Evolutionary conservation across 2,888 invertebrate species (phyloP).

Genomic region (Zele albiditarsus): DNA sequence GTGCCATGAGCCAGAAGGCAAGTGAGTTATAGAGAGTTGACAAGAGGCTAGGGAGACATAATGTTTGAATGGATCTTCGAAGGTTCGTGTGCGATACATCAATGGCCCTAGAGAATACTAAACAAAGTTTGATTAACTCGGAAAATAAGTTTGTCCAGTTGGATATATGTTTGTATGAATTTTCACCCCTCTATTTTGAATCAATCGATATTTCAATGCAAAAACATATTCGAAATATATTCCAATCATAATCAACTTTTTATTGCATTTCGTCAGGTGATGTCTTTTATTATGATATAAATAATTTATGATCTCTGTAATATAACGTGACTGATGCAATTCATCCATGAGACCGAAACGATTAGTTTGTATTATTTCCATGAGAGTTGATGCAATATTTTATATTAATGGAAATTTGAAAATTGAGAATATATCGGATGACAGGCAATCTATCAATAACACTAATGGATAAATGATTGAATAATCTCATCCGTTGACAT

Average conservation of each 20-base stretch:
- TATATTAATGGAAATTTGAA: neutral
- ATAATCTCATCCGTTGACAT: neutral
- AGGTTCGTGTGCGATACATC: neutral
- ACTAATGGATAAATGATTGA: neutral
- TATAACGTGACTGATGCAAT: neutral
- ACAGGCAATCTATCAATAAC: neutral
- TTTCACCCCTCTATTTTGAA: neutral
- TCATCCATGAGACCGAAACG: neutral
- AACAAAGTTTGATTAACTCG: neutral
- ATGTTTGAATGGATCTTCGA: neutral
- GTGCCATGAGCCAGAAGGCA: neutral
- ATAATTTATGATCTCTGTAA: neutral
- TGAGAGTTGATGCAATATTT: neutral
- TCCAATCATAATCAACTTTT: neutral
- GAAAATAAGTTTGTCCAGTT: neutral
- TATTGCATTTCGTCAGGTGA: neutral
- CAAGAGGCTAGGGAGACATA: constrained; percentile 16
- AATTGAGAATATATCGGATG: neutral
- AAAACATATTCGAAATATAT: neutral
- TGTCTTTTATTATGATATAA: neutral
- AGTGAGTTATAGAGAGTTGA: constrained; percentile 25
- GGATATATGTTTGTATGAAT: neutral
- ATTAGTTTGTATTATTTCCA: neutral
- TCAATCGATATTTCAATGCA: neutral
- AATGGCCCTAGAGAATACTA: neutral